Percentiles rank a stretch among this genome's conserved stretches.
Evolutionary conservation across 2,888 invertebrate species (phyloP).

Genomic region (Digitonthophagus gazella): DNA sequence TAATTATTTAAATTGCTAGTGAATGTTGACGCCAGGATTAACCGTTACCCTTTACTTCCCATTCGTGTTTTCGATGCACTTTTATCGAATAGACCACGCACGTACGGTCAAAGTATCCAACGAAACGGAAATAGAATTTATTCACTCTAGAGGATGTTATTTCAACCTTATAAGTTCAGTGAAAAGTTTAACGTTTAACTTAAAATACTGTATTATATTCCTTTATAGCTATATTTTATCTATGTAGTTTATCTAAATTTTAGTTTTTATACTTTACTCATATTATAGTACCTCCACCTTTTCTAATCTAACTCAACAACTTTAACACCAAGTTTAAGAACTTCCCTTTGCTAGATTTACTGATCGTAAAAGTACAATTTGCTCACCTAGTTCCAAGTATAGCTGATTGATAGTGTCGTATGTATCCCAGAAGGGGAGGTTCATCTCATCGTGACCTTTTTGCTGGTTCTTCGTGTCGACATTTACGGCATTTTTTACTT

Average conservation of each 20-base stretch:
- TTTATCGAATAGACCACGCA: not conserved
- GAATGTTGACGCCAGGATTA: not conserved
- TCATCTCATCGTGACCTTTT: slow-evolving; percentile 48
- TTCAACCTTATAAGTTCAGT: too few relatives aligned
- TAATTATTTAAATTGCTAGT: not conserved
- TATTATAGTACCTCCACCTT: too few relatives aligned
- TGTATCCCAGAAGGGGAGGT: slow-evolving; percentile 82
- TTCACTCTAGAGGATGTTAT: too few relatives aligned
- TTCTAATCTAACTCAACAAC: slow-evolving; percentile 14
- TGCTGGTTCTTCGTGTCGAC: slow-evolving; percentile 40
- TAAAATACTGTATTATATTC: too few relatives aligned
- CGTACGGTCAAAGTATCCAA: not conserved
- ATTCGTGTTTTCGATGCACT: not conserved
- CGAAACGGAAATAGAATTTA: not conserved
- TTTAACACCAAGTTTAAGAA: not conserved
- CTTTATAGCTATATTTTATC: too few relatives aligned
- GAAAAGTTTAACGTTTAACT: too few relatives aligned
- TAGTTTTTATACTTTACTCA: not conserved
- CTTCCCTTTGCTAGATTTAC: not conserved
- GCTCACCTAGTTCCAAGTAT: slow-evolving; percentile 76
- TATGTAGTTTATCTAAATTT: too few relatives aligned
- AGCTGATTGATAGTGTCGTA: slow-evolving; percentile 89
- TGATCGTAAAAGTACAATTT: slow-evolving; percentile 18
- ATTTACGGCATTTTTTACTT: slow-evolving; percentile 45
- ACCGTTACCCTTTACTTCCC: not conserved